Evolutionary conservation across 23 tunicate species (phyloP).

Genomic region (Aplidium turbinatum): DNA sequence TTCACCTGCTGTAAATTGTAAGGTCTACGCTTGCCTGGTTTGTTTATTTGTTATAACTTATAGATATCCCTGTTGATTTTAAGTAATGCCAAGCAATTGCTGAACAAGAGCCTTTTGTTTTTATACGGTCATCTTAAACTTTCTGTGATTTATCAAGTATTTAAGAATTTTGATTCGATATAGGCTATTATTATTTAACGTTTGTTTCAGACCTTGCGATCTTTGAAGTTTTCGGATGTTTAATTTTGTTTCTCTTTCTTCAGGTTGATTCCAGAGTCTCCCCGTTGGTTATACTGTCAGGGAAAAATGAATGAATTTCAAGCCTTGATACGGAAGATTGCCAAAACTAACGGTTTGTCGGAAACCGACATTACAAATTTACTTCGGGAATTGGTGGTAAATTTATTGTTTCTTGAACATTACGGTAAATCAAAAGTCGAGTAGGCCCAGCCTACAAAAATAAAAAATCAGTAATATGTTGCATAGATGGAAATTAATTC

Average conservation of each 20-base stretch:
- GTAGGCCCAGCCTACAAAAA: too few species aligned
- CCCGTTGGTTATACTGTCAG: slow-evolving; percentile 47
- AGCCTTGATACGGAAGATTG: slow-evolving; percentile 38
- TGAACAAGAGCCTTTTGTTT: not conserved
- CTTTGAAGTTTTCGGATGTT: too few species aligned
- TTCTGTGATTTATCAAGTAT: not conserved
- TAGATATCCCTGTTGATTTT: too few species aligned
- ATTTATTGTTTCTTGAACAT: not conserved
- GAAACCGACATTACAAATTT: not conserved
- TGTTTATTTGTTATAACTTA: too few species aligned
- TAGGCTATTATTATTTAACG: slow-evolving; percentile 1
- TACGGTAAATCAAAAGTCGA: too few species aligned
- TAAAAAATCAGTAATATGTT: too few species aligned
- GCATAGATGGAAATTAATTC: too few species aligned
- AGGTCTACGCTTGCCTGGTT: too few species aligned
- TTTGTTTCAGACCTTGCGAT: too few species aligned
- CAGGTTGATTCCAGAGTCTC: slow-evolving; percentile 65
- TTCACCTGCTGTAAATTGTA: too few species aligned
- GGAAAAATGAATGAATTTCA: slow-evolving; percentile 23
- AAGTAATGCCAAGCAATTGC: too few species aligned
- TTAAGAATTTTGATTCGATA: not conserved
- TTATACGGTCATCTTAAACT: not conserved
- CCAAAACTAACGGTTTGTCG: slow-evolving; percentile 36
- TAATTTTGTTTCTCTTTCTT: not conserved
- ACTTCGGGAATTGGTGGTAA: not conserved